Conservation (phyloP, 2,888 invertebrate genomes). For the Agrotis segetum region DNA sequence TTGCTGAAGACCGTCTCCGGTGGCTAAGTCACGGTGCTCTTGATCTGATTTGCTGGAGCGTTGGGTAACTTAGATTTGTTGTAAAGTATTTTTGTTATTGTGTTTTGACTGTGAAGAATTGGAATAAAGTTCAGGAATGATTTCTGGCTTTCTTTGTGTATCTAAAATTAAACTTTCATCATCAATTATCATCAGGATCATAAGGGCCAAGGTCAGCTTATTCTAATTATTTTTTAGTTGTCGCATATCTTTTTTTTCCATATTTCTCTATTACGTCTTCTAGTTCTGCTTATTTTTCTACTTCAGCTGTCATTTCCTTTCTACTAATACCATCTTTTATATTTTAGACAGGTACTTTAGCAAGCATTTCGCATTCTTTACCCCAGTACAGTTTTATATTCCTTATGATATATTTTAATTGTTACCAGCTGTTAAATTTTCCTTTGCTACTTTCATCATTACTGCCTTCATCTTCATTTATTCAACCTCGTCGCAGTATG, state of each 20-base stretch:
- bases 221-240: no score
- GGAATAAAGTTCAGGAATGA: not conserved
- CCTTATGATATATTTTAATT: not conserved
- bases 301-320: no score
- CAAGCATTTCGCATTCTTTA: constrained; percentile 1
- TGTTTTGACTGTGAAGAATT: not conserved
- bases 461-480: no score
- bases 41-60: constrained; percentile 38
- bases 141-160: no score
- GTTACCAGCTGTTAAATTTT: not conserved
- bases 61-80: constrained; percentile 5
- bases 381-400: not conserved
- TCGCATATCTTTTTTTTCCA: no score
- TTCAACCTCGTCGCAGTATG: no score
- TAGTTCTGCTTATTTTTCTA: no score
- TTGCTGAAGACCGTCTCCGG: constrained; percentile 69
- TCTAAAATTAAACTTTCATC: no score
- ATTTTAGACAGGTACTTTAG: not conserved
- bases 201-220: no score
- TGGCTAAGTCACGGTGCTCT: constrained; percentile 43
- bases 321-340: no score
- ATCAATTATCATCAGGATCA: no score
- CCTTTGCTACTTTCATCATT: not conserved
- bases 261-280: no score
- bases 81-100: not conserved